Evolutionary conservation across 2,888 invertebrate genomes (phyloP).

Genomic region (Heterodera filipjevi): DNA sequence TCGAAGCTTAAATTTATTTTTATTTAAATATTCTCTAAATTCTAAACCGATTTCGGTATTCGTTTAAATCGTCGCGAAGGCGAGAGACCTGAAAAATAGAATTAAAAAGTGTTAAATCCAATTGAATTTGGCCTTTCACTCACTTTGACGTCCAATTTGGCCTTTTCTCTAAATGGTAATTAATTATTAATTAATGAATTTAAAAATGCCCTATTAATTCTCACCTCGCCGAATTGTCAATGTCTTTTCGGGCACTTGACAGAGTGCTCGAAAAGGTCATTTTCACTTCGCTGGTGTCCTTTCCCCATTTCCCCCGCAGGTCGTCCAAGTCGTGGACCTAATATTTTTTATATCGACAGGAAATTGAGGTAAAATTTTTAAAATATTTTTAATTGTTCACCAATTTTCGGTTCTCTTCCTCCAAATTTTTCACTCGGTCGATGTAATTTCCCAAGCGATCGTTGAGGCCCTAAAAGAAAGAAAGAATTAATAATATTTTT

Average conservation of each 20-base stretch:
- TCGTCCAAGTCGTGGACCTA: conserved; percentile 59
- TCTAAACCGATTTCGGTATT: conserved; percentile 58
- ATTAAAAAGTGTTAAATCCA: background rate
- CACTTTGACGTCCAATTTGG: conserved; percentile 67
- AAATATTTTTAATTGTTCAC: too few species aligned
- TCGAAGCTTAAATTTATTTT: conserved; percentile 53
- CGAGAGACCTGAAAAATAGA: conserved; percentile 54
- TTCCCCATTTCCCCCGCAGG: conserved; percentile 64
- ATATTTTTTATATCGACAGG: too few species aligned
- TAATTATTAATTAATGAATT: background rate
- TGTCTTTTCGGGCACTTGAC: conserved; percentile 68
- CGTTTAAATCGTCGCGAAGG: conserved; percentile 68
- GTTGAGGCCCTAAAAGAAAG: conserved; percentile 64
- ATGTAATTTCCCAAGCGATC: conserved; percentile 70
- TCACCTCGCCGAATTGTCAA: conserved; percentile 67
- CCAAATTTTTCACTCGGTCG: conserved; percentile 67
- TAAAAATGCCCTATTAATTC: background rate
- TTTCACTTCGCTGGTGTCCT: conserved; percentile 65
- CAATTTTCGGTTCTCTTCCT: conserved; percentile 64
- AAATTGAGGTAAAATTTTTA: too few species aligned
- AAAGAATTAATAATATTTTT: background rate
- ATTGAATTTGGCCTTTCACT: background rate
- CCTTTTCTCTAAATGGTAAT: conserved; percentile 65
- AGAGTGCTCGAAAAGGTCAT: conserved; percentile 68
- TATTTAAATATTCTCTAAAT: background rate